Evolutionary conservation across 1,140 invertebrate species (phyloP), one percentile per base, ranked within the genome.

Genomic region (Acromyrmex echinatior): DNA sequence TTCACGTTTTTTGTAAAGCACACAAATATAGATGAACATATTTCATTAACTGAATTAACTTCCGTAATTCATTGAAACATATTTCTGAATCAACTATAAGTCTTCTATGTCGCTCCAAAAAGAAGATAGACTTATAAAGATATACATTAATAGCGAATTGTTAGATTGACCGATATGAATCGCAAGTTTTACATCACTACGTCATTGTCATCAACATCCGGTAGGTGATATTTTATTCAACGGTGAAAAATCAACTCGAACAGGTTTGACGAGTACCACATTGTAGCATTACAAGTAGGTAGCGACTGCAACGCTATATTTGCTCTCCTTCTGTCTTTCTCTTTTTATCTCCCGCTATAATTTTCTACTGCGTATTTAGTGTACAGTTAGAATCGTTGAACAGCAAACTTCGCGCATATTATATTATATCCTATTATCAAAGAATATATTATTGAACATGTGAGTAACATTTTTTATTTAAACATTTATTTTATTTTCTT

Each of bases 181-280:
- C 68, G 35, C 14, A 18, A 73, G 68, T 73, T 82, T 82, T 82
- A 82, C 53, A 21, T 82, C 79, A 28, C 35, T 82, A 49, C 58
- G 39, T 82, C 79, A 82, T 82, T 82, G 79, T 82, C 79, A 73
- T 73, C 51, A 82, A 49, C 53, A 73, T 82, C 79, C 53, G 68
- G 66, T 60, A 73, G 53, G 31, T 25, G 63, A 80, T 80, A 82
- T 82, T 60, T 82, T 60, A 58, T 49, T 82, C 68, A 73, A 63
- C 66, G 9, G 21, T 35, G 25, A 82, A 82, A 82, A 82, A 82
- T 82, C 53, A 39, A 21, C 18, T 35, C 18, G n/a, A 82, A 82
- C 79, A 73, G 79, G 79, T 82, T 82, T 82, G 79, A 82, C 79
- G 53, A 82, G 79, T 82, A 82, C 53, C 53, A n/a, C 79, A 31